Base-by-base conservation (phyloP, 53 echinoderm and acorn worm species). In the Temnopleurus reevesii region DNA sequence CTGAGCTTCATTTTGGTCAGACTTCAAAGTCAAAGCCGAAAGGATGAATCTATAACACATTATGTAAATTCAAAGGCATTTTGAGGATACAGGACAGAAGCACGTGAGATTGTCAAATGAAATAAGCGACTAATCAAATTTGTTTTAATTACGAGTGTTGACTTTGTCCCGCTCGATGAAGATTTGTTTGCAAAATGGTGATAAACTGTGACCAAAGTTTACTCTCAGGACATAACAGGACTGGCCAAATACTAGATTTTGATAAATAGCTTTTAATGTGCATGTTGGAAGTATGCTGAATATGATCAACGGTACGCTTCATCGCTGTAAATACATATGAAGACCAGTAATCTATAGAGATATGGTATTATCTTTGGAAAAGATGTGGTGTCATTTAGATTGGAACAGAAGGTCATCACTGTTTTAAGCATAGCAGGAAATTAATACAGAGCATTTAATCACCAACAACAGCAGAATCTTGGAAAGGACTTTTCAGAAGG, bases 221-320 rank as follows among this genome's bases (percentile, higher is more conserved):
- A 38, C 71, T n/a, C 43, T 66, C 36, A 41, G 41, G 71, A 71
- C 71, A 71, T 63, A 34, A 63, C 34, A 31, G 43, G n/a, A 71
- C 19, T 38, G 43, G 43, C n/a, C 71, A 71, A 38, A 71, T 13
- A n/a, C n/a, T n/a, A n/a, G n/a, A n/a, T n/a, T n/a, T n/a, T n/a
- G 10, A 15, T 8, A 13, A 60, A 31, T 60, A 1, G 30, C 9
- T 5, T 33, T 34, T 12, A 18, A 34, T 71, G 71, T 71, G 36
- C 71, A 71, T 71, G n/a, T n/a, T n/a, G n/a, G n/a, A n/a, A 38
- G 71, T 71, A 71, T 21, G 65, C 71, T 71, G 71, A 23, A 71
- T 71, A 41, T n/a, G 36, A 35, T 71, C 41, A 21, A 5, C n/a
- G 21, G 71, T 41, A 41, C 28, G 9, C 21, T 36, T 71, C n/a